phyloP scores from a whole-genome alignment of 2,113 vertebrate genomes.

The Alethe castanea region DNA sequence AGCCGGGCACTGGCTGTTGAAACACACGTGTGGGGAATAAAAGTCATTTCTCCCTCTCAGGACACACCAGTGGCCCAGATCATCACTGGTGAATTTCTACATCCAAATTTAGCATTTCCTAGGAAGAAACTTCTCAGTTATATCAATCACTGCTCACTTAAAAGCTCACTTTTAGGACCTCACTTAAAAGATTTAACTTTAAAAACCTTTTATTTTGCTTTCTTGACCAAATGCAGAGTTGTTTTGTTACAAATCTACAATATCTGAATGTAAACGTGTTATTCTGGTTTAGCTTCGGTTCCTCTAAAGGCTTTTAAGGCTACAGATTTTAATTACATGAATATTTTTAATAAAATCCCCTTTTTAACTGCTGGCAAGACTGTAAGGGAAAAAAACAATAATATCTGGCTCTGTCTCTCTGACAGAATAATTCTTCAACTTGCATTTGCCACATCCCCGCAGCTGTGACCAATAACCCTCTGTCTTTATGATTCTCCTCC shows the following conservation, averaged over 20 bases:
- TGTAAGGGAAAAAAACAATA: slow-evolving; percentile 47
- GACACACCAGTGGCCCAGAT: not conserved
- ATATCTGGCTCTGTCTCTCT: slow-evolving; percentile 38
- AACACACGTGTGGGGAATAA: not conserved
- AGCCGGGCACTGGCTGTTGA: not conserved
- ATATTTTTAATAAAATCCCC: slow-evolving; percentile 60
- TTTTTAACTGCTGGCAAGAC: slow-evolving; percentile 42
- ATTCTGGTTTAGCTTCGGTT: not conserved
- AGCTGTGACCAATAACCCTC: slow-evolving; percentile 65
- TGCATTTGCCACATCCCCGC: slow-evolving; percentile 46
- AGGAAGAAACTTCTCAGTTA: not conserved
- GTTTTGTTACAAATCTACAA: not conserved
- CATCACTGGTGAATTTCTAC: not conserved
- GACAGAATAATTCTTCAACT: slow-evolving; percentile 56
- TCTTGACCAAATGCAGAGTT: not conserved
- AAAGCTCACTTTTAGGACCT: no score
- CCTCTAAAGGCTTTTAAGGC: not conserved
- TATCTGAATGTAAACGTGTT: not conserved
- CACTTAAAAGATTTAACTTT: not conserved
- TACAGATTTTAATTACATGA: slow-evolving; percentile 45
- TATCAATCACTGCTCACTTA: not conserved
- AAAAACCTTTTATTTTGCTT: not conserved
- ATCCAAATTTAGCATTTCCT: not conserved
- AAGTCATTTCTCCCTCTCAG: not conserved
- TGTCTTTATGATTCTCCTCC: slow-evolving; percentile 61